Evolutionary conservation across 2,888 invertebrate species (phyloP), one percentile per base, ranked within the genome.

Genomic region (Morpho deidamia): DNA sequence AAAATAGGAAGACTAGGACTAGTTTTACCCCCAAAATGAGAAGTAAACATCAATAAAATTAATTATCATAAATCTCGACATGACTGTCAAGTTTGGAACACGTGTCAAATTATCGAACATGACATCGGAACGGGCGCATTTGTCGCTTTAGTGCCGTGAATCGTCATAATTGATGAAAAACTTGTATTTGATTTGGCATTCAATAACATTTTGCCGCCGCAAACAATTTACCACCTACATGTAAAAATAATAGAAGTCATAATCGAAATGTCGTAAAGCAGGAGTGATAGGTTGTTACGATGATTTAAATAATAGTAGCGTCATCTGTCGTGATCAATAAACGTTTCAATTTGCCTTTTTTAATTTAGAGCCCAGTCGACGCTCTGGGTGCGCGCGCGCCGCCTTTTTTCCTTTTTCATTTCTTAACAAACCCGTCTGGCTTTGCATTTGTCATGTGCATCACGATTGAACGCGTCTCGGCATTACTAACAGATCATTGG

Each of bases 251-350:
- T 46, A 59, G 9, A 46, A 12, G 34, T 12, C n/a, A 47, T 44
- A 50, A 34, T 55, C 2, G 9, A 33, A 35, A 33, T 8, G 39
- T 40, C 35, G 1, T 9, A 48, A 39, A 38, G 11, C 10, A 4
- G 8, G 8, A 12, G n/a, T 10, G 11, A 37, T 51, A 53, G 23
- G 48, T 39, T 43, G 37, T 48, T 56, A 42, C 23, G 3, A 38
- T 37, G 35, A 55, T 49, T 51, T 44, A 8, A 51, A 53, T 43
- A 2, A 41, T 64, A 65, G 72, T 70, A 74, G 71, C 71, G 68
- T 73, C 78, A 72, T 71, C 71, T 73, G 75, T 74, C 71, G 70
- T 64, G 67, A 71, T 75, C 70, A 73, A 74, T 74, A 70, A 74
- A 69, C 60, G 67, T 73, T 69, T 69, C 66, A 67, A 64, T 73